phyloP scores from a whole-genome alignment of 1,140 invertebrate genomes.

The Zaprionus taronus region DNA sequence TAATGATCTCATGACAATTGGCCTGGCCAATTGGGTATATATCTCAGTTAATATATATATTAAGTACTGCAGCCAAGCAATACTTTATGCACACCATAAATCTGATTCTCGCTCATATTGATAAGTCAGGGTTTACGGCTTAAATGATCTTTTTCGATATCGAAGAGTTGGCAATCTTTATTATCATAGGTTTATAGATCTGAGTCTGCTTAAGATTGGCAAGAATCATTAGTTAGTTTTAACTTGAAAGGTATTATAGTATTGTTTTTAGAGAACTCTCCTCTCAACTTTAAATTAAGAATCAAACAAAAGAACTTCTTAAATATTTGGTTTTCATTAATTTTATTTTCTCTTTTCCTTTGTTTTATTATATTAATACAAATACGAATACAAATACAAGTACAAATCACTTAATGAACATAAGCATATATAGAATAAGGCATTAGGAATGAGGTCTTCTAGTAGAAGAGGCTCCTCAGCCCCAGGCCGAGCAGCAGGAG shows the following conservation, averaged over 20 bases:
- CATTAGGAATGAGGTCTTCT: background rate
- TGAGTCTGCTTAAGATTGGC: background rate
- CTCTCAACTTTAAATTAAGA: too few species aligned
- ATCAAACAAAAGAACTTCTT: too few species aligned
- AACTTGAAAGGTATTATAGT: too few species aligned
- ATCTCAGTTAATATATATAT: slow-evolving; percentile 7
- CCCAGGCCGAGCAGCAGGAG: slow-evolving; percentile 49
- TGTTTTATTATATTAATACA: slow-evolving; percentile 21
- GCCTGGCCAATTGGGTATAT: background rate
- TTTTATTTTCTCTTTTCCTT: slow-evolving; percentile 19
- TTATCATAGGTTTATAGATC: background rate
- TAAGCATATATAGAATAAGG: slow-evolving; percentile 38
- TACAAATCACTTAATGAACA: slow-evolving; percentile 39
- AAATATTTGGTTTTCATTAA: too few species aligned
- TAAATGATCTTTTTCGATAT: background rate
- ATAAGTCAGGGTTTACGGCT: background rate
- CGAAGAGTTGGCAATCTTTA: too few species aligned
- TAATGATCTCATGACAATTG: slow-evolving; percentile 28
- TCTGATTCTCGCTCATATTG: background rate
- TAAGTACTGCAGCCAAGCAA: background rate
- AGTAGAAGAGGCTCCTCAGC: slow-evolving; percentile 44
- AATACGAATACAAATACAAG: slow-evolving; percentile 48
- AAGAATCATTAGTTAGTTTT: background rate
- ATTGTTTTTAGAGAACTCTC: too few species aligned
- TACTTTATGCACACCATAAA: background rate